Conservation (phyloP, 2,888 invertebrate species). For the Colostygia pectinataria region DNA sequence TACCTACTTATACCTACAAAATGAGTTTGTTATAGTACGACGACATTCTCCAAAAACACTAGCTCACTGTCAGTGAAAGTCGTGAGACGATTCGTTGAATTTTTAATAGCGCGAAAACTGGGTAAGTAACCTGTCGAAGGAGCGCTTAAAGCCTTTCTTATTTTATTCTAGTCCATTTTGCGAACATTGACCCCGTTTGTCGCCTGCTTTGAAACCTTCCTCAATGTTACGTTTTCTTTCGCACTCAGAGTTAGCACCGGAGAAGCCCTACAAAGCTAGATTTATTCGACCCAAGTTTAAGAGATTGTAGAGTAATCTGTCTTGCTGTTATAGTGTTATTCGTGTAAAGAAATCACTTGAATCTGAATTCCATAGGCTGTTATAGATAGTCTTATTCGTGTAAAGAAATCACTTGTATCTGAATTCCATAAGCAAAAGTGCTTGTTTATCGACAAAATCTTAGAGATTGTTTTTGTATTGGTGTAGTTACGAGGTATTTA, state of each 20-base stretch:
- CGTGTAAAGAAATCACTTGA: not conserved
- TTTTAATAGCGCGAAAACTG: constrained; percentile 77
- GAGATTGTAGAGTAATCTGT: too few relatives aligned
- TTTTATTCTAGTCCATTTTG: constrained; percentile 70
- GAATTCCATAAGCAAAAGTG: constrained; percentile 1
- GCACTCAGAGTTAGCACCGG: not conserved
- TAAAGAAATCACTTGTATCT: not conserved
- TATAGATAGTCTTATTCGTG: constrained; percentile 19
- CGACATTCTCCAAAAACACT: constrained; percentile 47
- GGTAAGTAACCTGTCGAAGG: constrained; percentile 72
- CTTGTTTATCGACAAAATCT: constrained; percentile 11
- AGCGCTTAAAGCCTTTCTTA: constrained; percentile 72
- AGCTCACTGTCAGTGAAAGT: constrained; percentile 73
- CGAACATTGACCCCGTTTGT: constrained; percentile 65
- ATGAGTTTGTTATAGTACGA: too few relatives aligned
- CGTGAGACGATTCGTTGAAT: constrained; percentile 76
- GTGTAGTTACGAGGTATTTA: constrained; percentile 41
- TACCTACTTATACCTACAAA: too few relatives aligned
- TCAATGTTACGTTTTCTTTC: constrained; percentile 28
- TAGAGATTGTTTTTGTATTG: constrained; percentile 27
- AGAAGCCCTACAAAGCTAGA: not conserved
- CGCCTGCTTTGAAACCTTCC: constrained; percentile 42
- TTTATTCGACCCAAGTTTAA: too few relatives aligned
- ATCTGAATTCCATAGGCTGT: not conserved
- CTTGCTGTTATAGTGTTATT: too few relatives aligned